Percentiles rank a stretch among this genome's conserved stretches.
Conservation (phyloP, 2,113 vertebrate genomes). For the Cryptotis parvus region DNA sequence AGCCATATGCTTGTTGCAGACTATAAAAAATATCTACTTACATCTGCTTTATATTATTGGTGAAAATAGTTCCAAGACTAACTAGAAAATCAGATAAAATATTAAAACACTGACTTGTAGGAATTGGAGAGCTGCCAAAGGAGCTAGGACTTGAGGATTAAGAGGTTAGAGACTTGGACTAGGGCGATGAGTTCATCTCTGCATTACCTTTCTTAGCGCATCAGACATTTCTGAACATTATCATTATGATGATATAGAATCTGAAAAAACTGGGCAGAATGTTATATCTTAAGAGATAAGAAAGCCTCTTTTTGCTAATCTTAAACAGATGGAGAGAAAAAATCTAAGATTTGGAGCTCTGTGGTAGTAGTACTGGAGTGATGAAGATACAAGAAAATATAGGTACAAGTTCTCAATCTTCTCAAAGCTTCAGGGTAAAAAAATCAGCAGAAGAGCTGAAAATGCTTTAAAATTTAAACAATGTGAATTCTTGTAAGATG, state of each 20-base stretch:
- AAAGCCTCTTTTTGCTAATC: neutral
- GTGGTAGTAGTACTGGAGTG: neutral
- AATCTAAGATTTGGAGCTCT: neutral
- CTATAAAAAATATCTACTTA: slow-evolving; percentile 54
- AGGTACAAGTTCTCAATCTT: too few species aligned
- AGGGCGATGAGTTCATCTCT: neutral
- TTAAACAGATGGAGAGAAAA: neutral
- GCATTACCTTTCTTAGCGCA: neutral
- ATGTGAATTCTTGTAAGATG: neutral
- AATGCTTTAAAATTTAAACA: neutral
- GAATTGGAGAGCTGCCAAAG: slow-evolving; percentile 59
- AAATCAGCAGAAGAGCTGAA: neutral
- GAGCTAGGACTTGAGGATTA: slow-evolving; percentile 38
- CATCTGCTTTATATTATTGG: slow-evolving; percentile 68
- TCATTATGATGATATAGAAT: neutral
- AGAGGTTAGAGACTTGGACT: neutral
- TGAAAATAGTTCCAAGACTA: slow-evolving; percentile 67
- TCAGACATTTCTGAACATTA: neutral
- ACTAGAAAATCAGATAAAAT: slow-evolving; percentile 74
- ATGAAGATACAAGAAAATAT: neutral
- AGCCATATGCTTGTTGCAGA: slow-evolving; percentile 50
- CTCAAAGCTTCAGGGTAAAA: neutral
- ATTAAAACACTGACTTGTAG: slow-evolving; percentile 62
- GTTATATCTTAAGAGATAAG: neutral
- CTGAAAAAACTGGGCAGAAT: neutral